phyloP scores from a whole-genome alignment of 2,113 vertebrate species.

The Pollimyrus isidori region DNA sequence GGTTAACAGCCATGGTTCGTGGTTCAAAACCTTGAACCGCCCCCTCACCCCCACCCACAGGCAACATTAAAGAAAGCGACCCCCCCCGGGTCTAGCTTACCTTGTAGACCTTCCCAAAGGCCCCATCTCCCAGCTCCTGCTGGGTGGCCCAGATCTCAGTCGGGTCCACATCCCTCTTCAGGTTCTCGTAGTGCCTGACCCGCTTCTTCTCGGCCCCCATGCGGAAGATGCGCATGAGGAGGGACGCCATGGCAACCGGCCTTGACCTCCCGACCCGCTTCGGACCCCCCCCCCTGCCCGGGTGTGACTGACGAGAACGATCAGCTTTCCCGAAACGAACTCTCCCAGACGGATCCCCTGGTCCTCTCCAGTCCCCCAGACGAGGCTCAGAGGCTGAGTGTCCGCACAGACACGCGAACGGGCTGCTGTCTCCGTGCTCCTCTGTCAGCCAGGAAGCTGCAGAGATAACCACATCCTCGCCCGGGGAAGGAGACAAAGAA shows the following conservation, averaged over 20 bases:
- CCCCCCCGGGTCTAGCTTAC: conserved; percentile 32
- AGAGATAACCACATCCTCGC: conserved; percentile 39
- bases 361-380: not conserved
- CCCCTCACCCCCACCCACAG: not conserved
- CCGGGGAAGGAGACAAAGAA: conserved; percentile 9
- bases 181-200: conserved; percentile 27
- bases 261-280: not conserved
- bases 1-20: not conserved
- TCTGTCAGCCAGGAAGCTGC: conserved; percentile 37
- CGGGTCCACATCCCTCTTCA: conserved; percentile 46
- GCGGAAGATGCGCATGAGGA: conserved; percentile 49
- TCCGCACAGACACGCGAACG: not conserved
- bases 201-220: conserved; percentile 48
- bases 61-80: not conserved
- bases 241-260: conserved; percentile 47
- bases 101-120: conserved; percentile 61
- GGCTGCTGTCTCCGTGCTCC: not conserved
- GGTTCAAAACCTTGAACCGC: not conserved
- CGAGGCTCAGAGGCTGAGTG: not conserved
- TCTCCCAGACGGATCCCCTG: not conserved
- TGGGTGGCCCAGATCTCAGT: conserved; percentile 43
- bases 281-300: not conserved
- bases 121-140: conserved; percentile 53
- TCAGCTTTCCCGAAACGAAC: not conserved
- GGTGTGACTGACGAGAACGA: not conserved